Base-by-base conservation (phyloP, 2,888 invertebrate species). In the Andrena hattorfiana region DNA sequence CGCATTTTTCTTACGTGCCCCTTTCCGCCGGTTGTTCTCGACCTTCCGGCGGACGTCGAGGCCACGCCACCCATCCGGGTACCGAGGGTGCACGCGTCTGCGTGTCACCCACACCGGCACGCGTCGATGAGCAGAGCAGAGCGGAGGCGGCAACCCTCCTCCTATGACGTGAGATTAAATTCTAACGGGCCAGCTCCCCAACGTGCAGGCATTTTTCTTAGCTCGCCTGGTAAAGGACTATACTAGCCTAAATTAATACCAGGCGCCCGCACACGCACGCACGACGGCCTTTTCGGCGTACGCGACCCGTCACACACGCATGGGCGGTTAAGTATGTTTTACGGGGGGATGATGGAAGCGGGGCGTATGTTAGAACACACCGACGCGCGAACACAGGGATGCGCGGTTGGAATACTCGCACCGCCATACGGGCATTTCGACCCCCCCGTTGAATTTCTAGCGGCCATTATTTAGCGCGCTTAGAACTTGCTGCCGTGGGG, bases 391-490 rank as follows among this genome's bases (percentile, higher is more conserved):
- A 73, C 71, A 72, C 86, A 77, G n/a, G 20, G 51, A 23, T n/a
- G 66, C 62, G 59, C 42, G 62, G 85, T 77, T 68, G 85, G 82
- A 78, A 85, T 86, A 85, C 80, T 85, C 82, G 81, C 64, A 85
- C 59, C 84, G 87, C 85, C 89, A 89, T 90, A 87, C 89, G 87
- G 87, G 84, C 85, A 87, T 88, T 89, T 87, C 90, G 86, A 87
- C 68, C 68, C 56, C 68, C 8, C 90, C 89, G 89, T 90, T 89
- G 91, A 91, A 92, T 90, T 92, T 93, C 92, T 90, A 92, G 91
- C 93, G 89, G 92, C 93, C 93, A 93, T 93, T 93, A 93, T 93
- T 93, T 93, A 93, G 93, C 91, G 90, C 91, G 93, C 92, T 93
- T 93, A 93, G 93, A 93, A 93, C 91, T 92, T 89, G 89, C 89